Evolutionary conservation across 2,113 vertebrate species (phyloP), one percentile per base, ranked within the genome.

Genomic region (Megaceryle torquata): DNA sequence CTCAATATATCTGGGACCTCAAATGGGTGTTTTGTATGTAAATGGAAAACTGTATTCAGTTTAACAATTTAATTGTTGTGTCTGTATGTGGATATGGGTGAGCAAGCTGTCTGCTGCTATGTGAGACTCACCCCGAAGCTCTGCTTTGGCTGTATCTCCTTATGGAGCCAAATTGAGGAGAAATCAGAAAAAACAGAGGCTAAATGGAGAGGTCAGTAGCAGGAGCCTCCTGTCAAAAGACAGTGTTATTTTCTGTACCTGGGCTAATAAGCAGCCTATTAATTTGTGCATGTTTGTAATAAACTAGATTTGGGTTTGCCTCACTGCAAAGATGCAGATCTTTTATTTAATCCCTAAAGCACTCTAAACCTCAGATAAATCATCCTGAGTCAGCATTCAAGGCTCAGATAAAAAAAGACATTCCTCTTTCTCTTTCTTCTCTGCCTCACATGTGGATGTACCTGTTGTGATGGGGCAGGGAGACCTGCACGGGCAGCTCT

Each of bases 401-500:
- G 65, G 50, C 50, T 64, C 54, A 68, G 54, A 70, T 74, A 68
- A 83, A 72, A 74, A 89, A 74, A 89, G 41, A 15, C 13, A 35
- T 33, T 26, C n/a, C 18, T 60, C n/a, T 72, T 57, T 46, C 59
- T 51, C 29, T 33, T 70, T 54, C 25, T 54, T 26, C 60, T 53
- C 51, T 9, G 39, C 41, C 33, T 70, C 5, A 19, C 48, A 37
- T 0, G 11, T 11, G 7, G 51, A 4, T 1, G 0, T 43, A 18
- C 5, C 7, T 2, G 0, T 33, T 35, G 39, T 1, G 9, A 19
- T 22, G 67, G 57, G 48, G 77, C 77, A 85, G 15, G 35, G 39
- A 81, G 54, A 59, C 35, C 39, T 4, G 2, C 2, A 7, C 2
- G 8, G 63, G 15, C 1, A 0, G 1, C 25, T 35, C 43, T 29